These are phyloP conservation scores for Musca vetustissima DNA, from an alignment of 1,140 invertebrate species.

Conservation along the genomic window DNA sequence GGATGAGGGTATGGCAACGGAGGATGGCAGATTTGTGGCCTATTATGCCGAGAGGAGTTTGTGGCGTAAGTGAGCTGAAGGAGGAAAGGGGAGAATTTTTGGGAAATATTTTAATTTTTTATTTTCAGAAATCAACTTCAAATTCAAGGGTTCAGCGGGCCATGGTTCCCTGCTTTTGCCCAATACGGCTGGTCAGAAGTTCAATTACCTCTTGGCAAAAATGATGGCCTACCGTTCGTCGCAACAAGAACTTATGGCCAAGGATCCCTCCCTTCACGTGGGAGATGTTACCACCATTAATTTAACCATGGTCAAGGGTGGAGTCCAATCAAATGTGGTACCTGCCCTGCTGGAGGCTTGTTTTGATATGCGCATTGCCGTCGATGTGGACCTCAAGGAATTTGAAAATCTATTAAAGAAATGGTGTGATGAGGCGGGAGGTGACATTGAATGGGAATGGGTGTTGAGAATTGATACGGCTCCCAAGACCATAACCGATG, in stretches of 20 bases:
- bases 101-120: slow-evolving; percentile 25
- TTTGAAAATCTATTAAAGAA: slow-evolving; percentile 68
- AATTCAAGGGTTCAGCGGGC: slow-evolving; percentile 69
- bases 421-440: slow-evolving; percentile 80
- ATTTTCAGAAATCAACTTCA: slow-evolving; percentile 27
- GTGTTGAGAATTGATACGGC: slow-evolving; percentile 66
- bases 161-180: slow-evolving; percentile 85
- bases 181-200: slow-evolving; percentile 82
- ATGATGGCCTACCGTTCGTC: slow-evolving; percentile 70
- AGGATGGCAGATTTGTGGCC: slow-evolving; percentile 64
- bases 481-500: slow-evolving; percentile 65
- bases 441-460: slow-evolving; percentile 71
- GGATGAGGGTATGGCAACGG: slow-evolving; percentile 76
- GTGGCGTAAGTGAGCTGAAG: slow-evolving; percentile 64
- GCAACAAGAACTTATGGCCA: slow-evolving; percentile 66
- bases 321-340: slow-evolving; percentile 85
- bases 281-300: slow-evolving; percentile 86
- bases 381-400: slow-evolving; percentile 65
- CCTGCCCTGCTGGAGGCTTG: slow-evolving; percentile 72
- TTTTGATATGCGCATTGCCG: slow-evolving; percentile 79
- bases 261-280: slow-evolving; percentile 63
- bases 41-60: slow-evolving; percentile 74
- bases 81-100: neutral
- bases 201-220: slow-evolving; percentile 71
- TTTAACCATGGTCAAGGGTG: slow-evolving; percentile 80